phyloP scores from a whole-genome alignment of 1,140 invertebrate species.

The Maniola jurtina region DNA sequence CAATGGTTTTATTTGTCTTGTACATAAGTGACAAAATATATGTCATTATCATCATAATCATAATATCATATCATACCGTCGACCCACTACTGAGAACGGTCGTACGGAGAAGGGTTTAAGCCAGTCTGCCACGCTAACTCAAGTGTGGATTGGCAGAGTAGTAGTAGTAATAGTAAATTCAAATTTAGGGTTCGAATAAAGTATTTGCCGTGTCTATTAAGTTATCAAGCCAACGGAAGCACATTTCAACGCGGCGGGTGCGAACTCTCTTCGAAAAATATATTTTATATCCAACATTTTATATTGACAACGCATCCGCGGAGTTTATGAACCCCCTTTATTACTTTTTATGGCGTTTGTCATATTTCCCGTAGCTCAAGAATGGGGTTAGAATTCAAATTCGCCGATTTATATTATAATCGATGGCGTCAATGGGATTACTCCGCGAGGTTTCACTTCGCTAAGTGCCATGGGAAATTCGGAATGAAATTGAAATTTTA shows the following conservation, averaged over 20 bases:
- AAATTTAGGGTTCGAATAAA: not conserved
- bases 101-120: too few relatives aligned
- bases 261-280: slow-evolving; percentile 53
- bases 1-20: too few relatives aligned
- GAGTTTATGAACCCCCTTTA: slow-evolving; percentile 64
- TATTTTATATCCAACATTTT: slow-evolving; percentile 58
- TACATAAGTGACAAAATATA: too few relatives aligned
- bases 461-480: slow-evolving; percentile 32
- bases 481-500: slow-evolving; percentile 22
- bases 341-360: slow-evolving; percentile 68
- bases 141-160: too few relatives aligned
- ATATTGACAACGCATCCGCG: slow-evolving; percentile 65
- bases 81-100: too few relatives aligned
- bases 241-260: slow-evolving; percentile 53
- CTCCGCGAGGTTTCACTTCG: slow-evolving; percentile 29
- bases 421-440: slow-evolving; percentile 56
- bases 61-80: too few relatives aligned
- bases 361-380: slow-evolving; percentile 51
- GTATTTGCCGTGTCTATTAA: slow-evolving; percentile 22
- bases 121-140: too few relatives aligned
- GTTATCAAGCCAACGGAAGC: slow-evolving; percentile 32
- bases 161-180: not conserved
- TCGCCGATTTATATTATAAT: slow-evolving; percentile 68
- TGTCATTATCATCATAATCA: too few relatives aligned
- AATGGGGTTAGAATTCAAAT: slow-evolving; percentile 59